Evolutionary conservation across 2,888 invertebrate genomes (phyloP), one percentile per base, ranked within the genome.

Genomic region (Eutolmus rufibarbis): DNA sequence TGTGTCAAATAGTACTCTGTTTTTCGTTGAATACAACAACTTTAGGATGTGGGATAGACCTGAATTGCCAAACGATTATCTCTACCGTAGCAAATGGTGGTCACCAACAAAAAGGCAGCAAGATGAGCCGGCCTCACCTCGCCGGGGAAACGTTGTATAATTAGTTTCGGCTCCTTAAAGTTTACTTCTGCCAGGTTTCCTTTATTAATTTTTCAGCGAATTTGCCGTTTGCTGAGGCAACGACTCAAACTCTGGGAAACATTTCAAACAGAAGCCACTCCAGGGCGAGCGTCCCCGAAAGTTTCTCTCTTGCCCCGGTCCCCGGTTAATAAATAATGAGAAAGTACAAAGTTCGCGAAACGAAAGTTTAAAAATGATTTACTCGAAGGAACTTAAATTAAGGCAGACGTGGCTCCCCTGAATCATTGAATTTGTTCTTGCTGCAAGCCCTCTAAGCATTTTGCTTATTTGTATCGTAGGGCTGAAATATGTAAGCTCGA

Each of bases 321-420:
- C 34, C 28, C 12, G 51, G 51, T 81, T 56, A 81, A 81, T 81
- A 81, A 81, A 28, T 81, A 51, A 81, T 81, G 81, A 81, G 81
- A 51, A 81, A 81, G 81, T 81, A 23, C 28, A 81, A 81, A 51
- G 56, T 81, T 81, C 51, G 66, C 31, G 16, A 51, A 81, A 46
- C 51, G 51, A 51, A 81, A 81, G 51, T 81, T 81, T 81, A 81
- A 81, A 81, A 81, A 81, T 81, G 40, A 81, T 81, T 81, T 81
- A 81, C 51, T 81, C 31, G 81, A 51, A 40, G 51, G 81, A 81
- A 56, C 81, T 81, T 81, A 81, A 81, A 81, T 81, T 81, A 46
- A 81, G 19, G 81, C 51, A 56, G 81, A 81, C 81, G 81, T 81
- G 81, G 40, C 19, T 37, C 78, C 23, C 14, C 46, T 81, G 51